Percentiles rank a stretch among this genome's conserved stretches.
Evolutionary conservation across 2,797 vertebrate species (phyloP).

Genomic region (Sciurus vulgaris): DNA sequence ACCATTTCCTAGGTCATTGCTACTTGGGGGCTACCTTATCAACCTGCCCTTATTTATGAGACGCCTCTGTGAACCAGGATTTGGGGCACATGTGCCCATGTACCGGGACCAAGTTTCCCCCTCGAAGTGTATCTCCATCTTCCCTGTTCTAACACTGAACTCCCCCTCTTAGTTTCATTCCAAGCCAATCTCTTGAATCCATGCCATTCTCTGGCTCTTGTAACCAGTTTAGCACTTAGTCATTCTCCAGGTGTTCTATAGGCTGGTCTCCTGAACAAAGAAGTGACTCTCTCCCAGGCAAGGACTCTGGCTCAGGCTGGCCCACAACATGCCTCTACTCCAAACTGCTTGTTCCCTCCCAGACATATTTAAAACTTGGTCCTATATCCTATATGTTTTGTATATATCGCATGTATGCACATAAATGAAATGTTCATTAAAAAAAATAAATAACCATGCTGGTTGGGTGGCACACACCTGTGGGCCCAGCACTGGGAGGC

Average conservation of each 20-base stretch:
- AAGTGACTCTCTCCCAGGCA: not conserved
- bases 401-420: not conserved
- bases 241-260: not conserved
- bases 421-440: not conserved
- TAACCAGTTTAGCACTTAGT: not conserved
- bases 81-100: not conserved
- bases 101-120: not conserved
- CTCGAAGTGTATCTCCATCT: not conserved
- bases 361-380: not conserved
- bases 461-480: no score
- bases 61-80: not conserved
- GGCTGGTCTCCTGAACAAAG: not conserved
- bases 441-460: not conserved
- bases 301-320: not conserved
- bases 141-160: no score
- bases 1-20: not conserved
- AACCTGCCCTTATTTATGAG: not conserved
- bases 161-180: not conserved
- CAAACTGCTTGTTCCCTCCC: not conserved
- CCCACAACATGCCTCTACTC: not conserved
- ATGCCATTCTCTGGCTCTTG: fast-evolving
- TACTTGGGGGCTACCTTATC: no score
- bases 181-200: not conserved
- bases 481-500: not conserved
- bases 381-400: not conserved